Evolutionary conservation across 2,797 vertebrate species (phyloP), one percentile per base, ranked within the genome.

Genomic region (Epinephelus awoara): DNA sequence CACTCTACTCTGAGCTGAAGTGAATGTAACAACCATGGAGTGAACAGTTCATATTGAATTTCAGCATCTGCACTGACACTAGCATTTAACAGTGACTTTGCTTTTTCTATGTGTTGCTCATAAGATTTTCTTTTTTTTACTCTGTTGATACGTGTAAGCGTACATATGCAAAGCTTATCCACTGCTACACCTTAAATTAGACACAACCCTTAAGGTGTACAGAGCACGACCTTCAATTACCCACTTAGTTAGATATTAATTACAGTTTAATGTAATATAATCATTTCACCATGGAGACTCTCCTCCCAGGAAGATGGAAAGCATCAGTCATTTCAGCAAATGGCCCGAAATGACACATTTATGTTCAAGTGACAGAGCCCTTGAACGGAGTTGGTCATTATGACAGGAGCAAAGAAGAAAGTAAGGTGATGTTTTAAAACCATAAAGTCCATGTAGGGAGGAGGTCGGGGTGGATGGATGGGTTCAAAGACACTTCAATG

Each of bases 1-100:
- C 81, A 50, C 67, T 80, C 34, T 27, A 21, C 70, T 68, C 66
- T 51, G 57, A 72, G 70, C 46, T 61, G 68, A 57, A 65, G 69
- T 64, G 58, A 71, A 72, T 72, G 40, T 34, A 77, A 74, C 72
- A 56, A 56, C 62, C 40, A 12, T 19, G 25, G 14, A 54, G 19
- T 34, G 29, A 64, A 67, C 64, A 67, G 69, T 78, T 83, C 44
- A 58, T 46, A 42, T 73, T 4, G 0, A 55, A 67, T 57, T 70
- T 79, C 52, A 29, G 58, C 75, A 55, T 34, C 50, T 4, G 57
- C n/a, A 54, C 18, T 9, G 5, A 72, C 15, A 40, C 34, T 19
- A 11, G 2, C 40, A 42, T 34, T 34, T 34, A 34, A 34, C 34
- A 34, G 34, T 34, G 12, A 21, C n/a, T 17, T 64, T 25, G 2